Evolutionary conservation across 2,888 invertebrate genomes (phyloP), one percentile per base, ranked within the genome.

Genomic region (Glyphotaelius pellucidus): DNA sequence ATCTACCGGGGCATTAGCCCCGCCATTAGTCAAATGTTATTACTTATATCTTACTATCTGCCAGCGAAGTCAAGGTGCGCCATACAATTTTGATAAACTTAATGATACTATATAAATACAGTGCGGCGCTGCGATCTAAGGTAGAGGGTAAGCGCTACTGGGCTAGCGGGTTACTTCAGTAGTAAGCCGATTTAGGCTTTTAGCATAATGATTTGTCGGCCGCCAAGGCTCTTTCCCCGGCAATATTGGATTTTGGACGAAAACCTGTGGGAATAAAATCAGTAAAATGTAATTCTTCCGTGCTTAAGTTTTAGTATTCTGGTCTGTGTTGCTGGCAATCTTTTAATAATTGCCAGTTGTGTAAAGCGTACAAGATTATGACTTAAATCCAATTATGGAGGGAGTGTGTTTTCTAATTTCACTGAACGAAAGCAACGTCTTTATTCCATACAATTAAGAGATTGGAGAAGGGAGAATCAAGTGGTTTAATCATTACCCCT

Each of bases 111-210:
- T 83, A 83, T 83, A 83, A 83, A 83, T 35, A 83, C 83, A 67
- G 52, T 15, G 19, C 19, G 15, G 9, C 67, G 7, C 25, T 2
- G 67, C 67, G 19, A 67, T 25, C 47, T 47, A 47, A 25, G 67
- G 52, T 19, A 15, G 12, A 52, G 15, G 52, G 25, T 7, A 19
- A 25, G 52, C 19, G 52, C 52, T 25, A 67, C 52, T 67, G 52
- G 52, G 19, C 52, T 67, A 67, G 25, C 19, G 25, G 32, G 83
- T 15, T 35, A 83, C 83, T 83, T 32, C 79, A 83, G 47, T 80
- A 25, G 52, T 80, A 80, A 80, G 80, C 90, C 31, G 80, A 81
- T 90, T 90, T 91, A 89, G 91, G 93, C 93, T 93, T 93, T 93
- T 92, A 93, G 47, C 81, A 90, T 93, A 93, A 93, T 93, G 86